phyloP scores from a whole-genome alignment of 2,888 invertebrate species.

The Hypomecis atomaria region DNA sequence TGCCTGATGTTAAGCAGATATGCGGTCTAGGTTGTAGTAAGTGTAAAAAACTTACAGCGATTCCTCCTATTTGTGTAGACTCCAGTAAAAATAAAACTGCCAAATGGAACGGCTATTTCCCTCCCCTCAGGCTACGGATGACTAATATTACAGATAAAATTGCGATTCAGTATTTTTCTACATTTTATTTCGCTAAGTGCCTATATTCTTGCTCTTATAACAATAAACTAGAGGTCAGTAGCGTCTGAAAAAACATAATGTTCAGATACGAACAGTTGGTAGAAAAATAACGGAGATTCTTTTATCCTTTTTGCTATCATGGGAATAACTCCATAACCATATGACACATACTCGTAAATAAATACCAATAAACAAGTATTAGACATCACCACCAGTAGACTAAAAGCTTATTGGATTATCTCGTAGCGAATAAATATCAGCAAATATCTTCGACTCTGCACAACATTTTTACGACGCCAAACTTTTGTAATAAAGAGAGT shows the following conservation, averaged over 20 bases:
- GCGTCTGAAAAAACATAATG: constrained; percentile 3
- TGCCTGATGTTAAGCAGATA: too few relatives aligned
- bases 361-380: constrained; percentile 29
- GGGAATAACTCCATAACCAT: constrained; percentile 28
- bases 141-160: constrained; percentile 6
- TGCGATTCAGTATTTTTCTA: constrained; percentile 1
- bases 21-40: too few relatives aligned
- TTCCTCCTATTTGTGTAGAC: constrained; percentile 14
- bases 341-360: constrained; percentile 28
- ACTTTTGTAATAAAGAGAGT: constrained; percentile 46
- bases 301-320: constrained; percentile 15
- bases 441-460: constrained; percentile 31
- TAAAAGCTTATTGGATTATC: constrained; percentile 33
- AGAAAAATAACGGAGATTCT: neutral
- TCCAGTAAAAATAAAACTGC: constrained; percentile 6
- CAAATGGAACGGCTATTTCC: constrained; percentile 7
- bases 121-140: constrained; percentile 2
- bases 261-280: neutral
- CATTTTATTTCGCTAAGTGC: constrained; percentile 15
- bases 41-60: constrained; percentile 27
- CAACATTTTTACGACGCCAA: constrained; percentile 46
- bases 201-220: neutral
- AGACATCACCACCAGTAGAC: constrained; percentile 20
- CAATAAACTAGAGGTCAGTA: constrained; percentile 13
- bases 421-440: constrained; percentile 33